Evolutionary conservation across 2,797 vertebrate species (phyloP).

Genomic region (Malurus leucopterus): DNA sequence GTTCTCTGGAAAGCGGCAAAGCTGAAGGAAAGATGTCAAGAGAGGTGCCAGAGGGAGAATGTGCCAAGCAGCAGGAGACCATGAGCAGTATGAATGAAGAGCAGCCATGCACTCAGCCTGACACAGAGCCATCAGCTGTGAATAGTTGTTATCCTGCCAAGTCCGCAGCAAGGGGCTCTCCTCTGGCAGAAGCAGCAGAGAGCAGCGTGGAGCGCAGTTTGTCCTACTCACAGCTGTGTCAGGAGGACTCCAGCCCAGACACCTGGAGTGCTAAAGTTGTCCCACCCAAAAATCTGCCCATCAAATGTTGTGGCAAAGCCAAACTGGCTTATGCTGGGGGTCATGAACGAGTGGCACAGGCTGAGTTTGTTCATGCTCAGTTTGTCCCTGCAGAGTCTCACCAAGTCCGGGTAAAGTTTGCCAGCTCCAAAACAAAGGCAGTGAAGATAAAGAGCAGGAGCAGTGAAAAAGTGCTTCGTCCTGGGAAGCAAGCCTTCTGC

Average conservation of each 20-base stretch:
- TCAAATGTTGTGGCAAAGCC: slow-evolving; percentile 41
- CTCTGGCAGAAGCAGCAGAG: background rate
- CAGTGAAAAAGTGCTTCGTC: slow-evolving; percentile 68
- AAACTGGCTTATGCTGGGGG: slow-evolving; percentile 9
- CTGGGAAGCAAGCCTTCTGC: slow-evolving; percentile 57
- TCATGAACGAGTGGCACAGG: slow-evolving; percentile 38
- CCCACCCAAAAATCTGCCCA: slow-evolving; percentile 24
- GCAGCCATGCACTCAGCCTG: slow-evolving; percentile 21
- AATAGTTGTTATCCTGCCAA: slow-evolving; percentile 15
- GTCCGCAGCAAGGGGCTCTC: slow-evolving; percentile 27
- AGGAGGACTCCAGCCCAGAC: slow-evolving; percentile 1
- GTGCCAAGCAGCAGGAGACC: slow-evolving; percentile 19
- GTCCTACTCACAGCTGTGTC: slow-evolving; percentile 1
- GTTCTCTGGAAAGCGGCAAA: slow-evolving; percentile 9
- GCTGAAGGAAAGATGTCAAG: background rate
- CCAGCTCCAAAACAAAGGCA: slow-evolving; percentile 80
- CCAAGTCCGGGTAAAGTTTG: slow-evolving; percentile 74
- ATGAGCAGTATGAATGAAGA: slow-evolving; percentile 34
- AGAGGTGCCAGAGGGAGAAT: background rate
- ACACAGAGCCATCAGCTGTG: slow-evolving; percentile 18
- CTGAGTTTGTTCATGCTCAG: slow-evolving; percentile 78
- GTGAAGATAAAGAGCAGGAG: slow-evolving; percentile 77
- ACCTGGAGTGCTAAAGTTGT: background rate
- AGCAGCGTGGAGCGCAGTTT: background rate
- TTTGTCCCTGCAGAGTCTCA: slow-evolving; percentile 80